Conservation (phyloP, 1,140 invertebrate genomes). For the Hydropsyche tenuis region DNA sequence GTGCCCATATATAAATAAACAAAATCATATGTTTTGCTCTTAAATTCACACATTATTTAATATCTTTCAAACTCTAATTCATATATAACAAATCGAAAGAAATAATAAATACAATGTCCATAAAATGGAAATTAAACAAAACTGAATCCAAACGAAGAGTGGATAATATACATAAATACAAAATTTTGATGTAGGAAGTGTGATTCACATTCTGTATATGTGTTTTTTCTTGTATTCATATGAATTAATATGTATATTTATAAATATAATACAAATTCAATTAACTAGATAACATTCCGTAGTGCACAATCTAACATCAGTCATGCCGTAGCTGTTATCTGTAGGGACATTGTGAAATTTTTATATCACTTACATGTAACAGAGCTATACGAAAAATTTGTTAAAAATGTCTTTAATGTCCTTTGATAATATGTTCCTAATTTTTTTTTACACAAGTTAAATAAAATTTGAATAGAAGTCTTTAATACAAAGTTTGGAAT, state of each 20-base stretch:
- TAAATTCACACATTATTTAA: too few relatives aligned
- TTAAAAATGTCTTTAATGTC: slow-evolving; percentile 48
- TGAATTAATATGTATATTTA: slow-evolving; percentile 4
- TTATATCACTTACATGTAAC: slow-evolving; percentile 25
- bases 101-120: too few relatives aligned
- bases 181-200: too few relatives aligned
- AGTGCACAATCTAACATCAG: slow-evolving; percentile 25
- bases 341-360: slow-evolving; percentile 7
- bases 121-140: too few relatives aligned
- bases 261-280: slow-evolving; percentile 39
- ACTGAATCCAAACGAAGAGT: too few relatives aligned
- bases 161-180: too few relatives aligned
- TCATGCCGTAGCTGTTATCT: slow-evolving; percentile 23
- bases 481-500: slow-evolving; percentile 6
- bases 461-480: slow-evolving; percentile 25
- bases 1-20: too few relatives aligned
- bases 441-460: slow-evolving; percentile 26
- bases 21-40: too few relatives aligned
- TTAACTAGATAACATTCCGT: slow-evolving; percentile 45
- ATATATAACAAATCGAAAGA: too few relatives aligned
- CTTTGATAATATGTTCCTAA: slow-evolving; percentile 24
- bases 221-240: slow-evolving; percentile 55
- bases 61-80: too few relatives aligned
- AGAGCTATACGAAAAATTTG: slow-evolving; percentile 45
- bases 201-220: slow-evolving; percentile 62